These are phyloP conservation scores for Xiphydria camelus DNA, from an alignment of 2,888 invertebrate species.

Conservation along the genomic window DNA sequence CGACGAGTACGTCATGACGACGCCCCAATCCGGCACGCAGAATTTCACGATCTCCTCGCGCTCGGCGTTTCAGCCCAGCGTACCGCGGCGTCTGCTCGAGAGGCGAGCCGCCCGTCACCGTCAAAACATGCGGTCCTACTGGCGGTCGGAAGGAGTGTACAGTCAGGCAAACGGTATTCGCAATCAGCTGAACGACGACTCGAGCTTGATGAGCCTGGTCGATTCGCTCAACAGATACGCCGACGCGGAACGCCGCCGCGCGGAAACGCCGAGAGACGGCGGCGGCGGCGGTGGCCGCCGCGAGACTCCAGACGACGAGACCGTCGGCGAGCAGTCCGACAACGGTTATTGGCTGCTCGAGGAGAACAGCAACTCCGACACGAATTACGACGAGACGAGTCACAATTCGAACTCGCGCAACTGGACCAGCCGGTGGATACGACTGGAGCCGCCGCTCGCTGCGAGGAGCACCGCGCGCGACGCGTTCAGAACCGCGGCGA, in stretches of 20 bases:
- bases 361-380: constrained; percentile 50
- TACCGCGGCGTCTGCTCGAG: constrained; percentile 14
- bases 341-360: constrained; percentile 50
- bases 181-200: constrained; percentile 13
- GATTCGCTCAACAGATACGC: constrained; percentile 21
- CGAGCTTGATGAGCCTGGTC: constrained; percentile 14
- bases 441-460: constrained; percentile 14
- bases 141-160: no score
- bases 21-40: constrained; percentile 25
- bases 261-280: background rate
- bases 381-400: constrained; percentile 41
- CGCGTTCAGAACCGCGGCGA: background rate
- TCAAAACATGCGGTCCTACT: no score
- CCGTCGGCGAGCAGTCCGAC: constrained; percentile 41
- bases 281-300: background rate
- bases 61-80: constrained; percentile 52
- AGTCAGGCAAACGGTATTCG: no score
- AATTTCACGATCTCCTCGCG: constrained; percentile 45
- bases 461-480: no score
- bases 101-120: no score
- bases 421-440: constrained; percentile 49
- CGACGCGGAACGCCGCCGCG: constrained; percentile 10
- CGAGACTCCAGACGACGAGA: constrained; percentile 23
- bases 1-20: constrained; percentile 28
- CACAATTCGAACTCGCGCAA: constrained; percentile 28